phyloP scores from a whole-genome alignment of 1,140 invertebrate genomes.

The Polypedilum vanderplanki region DNA sequence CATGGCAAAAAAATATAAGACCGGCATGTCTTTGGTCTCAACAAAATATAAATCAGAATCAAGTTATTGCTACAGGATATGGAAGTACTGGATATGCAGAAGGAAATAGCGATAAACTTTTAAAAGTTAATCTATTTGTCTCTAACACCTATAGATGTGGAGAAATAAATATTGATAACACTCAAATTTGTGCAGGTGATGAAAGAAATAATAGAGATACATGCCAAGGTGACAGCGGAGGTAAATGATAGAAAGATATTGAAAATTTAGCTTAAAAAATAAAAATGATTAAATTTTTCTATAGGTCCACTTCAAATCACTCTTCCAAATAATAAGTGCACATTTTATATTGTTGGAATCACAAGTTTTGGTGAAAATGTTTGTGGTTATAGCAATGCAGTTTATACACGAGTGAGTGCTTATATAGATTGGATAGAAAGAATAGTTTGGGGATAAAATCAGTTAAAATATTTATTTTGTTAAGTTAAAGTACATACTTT shows the following conservation, averaged over 20 bases:
- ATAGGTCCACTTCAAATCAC: constrained; percentile 40
- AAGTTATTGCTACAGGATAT: constrained; percentile 38
- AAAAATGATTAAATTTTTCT: constrained; percentile 33
- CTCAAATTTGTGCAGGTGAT: constrained; percentile 63
- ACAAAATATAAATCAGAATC: constrained; percentile 36
- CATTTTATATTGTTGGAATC: constrained; percentile 37
- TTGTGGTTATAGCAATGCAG: constrained; percentile 35
- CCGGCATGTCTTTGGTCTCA: constrained; percentile 54
- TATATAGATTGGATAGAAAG: constrained; percentile 41
- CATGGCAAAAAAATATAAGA: constrained; percentile 45
- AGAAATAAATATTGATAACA: constrained; percentile 41
- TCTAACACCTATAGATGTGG: constrained; percentile 51
- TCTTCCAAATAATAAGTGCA: constrained; percentile 36
- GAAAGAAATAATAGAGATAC: constrained; percentile 50
- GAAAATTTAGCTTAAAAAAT: too few species aligned
- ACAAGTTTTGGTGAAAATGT: constrained; percentile 37
- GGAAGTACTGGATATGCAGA: constrained; percentile 32
- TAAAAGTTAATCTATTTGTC: constrained; percentile 57
- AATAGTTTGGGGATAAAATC: constrained; percentile 36
- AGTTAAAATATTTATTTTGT: too few species aligned
- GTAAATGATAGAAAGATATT: too few species aligned
- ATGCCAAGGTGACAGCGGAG: constrained; percentile 51
- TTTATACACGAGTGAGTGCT: constrained; percentile 38
- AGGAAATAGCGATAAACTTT: constrained; percentile 51
- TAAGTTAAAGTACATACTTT: too few species aligned